These are phyloP conservation scores for Cheiracanthium punctorium DNA, from an alignment of 2,888 invertebrate genomes.

Conservation along the genomic window DNA sequence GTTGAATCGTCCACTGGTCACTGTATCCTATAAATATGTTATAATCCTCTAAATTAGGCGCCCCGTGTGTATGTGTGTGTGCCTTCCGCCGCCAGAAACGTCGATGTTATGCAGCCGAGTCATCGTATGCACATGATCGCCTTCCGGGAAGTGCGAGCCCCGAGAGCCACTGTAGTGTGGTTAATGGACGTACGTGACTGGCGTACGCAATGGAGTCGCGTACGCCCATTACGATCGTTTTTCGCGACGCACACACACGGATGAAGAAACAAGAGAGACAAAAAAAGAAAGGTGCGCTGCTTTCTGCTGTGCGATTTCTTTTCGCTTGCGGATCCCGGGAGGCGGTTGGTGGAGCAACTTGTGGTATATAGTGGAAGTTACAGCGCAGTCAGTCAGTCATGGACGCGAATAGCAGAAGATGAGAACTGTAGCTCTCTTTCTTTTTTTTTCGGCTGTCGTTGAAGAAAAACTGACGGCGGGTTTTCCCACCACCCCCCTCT, in stretches of 20 bases:
- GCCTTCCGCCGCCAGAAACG: slow-evolving; percentile 30
- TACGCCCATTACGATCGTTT: slow-evolving; percentile 9
- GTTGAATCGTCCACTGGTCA: too few relatives aligned
- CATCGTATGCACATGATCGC: not conserved
- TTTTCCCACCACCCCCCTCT: too few relatives aligned
- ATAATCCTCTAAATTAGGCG: too few relatives aligned
- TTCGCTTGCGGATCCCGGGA: not conserved
- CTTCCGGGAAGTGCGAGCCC: slow-evolving; percentile 59
- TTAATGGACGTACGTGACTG: slow-evolving; percentile 55
- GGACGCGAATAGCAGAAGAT: too few relatives aligned
- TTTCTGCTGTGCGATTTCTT: not conserved
- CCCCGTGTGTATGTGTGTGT: too few relatives aligned
- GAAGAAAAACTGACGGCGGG: too few relatives aligned
- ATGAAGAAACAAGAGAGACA: not conserved
- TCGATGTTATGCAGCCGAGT: not conserved
- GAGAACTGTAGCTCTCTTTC: too few relatives aligned
- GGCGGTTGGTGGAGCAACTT: not conserved
- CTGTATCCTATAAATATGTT: too few relatives aligned
- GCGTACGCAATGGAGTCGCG: slow-evolving; percentile 20
- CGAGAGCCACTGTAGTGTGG: slow-evolving; percentile 52
- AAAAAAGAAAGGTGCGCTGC: not conserved
- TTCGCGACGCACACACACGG: not conserved
- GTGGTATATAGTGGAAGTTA: too few relatives aligned
- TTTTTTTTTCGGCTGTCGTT: too few relatives aligned
- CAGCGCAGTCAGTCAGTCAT: too few relatives aligned